A percentile compares a stretch with the other conserved stretches of the same genome.
phyloP scores from a whole-genome alignment of 2,113 vertebrate species.

The Rhombomys opimus region DNA sequence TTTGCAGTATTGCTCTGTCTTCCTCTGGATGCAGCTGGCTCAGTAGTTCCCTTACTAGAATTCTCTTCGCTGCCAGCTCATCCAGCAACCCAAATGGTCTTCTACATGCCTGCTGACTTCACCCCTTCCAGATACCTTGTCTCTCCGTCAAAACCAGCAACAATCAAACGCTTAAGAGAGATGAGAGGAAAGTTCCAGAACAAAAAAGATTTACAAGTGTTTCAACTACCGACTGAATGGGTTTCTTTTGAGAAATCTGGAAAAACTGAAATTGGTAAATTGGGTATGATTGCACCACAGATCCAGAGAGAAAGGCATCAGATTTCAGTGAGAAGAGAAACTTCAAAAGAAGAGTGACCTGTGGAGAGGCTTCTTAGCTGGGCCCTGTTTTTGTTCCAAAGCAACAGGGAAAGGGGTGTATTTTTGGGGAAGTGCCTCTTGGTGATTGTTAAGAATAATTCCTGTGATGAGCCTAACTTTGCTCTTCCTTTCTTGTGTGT shows the following conservation, averaged over 20 bases:
- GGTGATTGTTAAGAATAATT: conserved; percentile 22
- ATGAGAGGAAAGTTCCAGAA: background rate
- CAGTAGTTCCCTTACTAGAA: background rate
- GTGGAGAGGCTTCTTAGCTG: background rate
- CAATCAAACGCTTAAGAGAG: conserved; percentile 18
- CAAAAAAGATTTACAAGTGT: background rate
- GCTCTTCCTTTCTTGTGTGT: background rate
- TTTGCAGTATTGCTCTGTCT: background rate
- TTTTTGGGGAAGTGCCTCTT: background rate
- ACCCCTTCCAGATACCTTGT: background rate
- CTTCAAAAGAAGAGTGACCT: background rate
- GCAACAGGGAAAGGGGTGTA: accelerated
- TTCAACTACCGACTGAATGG: background rate
- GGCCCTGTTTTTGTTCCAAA: background rate
- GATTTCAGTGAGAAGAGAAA: conserved; percentile 14
- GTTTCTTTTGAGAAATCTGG: background rate
- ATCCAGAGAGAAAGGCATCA: background rate
- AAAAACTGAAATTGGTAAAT: background rate
- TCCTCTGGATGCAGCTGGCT: background rate
- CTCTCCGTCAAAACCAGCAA: background rate
- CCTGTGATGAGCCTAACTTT: background rate
- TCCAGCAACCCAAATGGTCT: background rate
- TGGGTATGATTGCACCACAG: background rate
- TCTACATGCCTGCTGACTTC: background rate
- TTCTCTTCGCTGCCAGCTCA: background rate